Evolutionary conservation across 1,140 invertebrate genomes (phyloP), one percentile per base, ranked within the genome.

Genomic region (Bombus sibiricus): DNA sequence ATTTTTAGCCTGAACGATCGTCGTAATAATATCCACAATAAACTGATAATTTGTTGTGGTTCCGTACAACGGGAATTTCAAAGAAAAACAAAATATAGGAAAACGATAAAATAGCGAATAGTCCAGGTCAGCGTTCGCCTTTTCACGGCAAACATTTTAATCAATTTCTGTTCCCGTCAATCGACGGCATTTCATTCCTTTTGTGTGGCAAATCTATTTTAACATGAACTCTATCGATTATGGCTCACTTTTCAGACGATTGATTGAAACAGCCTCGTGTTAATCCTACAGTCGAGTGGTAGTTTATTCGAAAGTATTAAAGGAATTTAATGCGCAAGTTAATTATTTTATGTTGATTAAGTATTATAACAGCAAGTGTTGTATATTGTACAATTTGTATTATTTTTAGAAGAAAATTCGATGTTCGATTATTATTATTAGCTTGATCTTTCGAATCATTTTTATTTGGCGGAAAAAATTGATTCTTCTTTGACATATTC

Each of bases 51-150:
- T 34, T 28, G 6, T 10, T 15, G 25, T 39, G 53, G 3, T 39
- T 1, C 15, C 28, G n/a, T n/a, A 18, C 57, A 22, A n/a, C 41
- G 34, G 32, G 34, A n/a, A 10, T 39, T 77, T 62, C 57, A 37
- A 34, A 18, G 47, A 8, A 57, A 57, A 75, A 34, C 22, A 18
- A 76, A 37, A 34, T 76, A 59, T 76, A 59, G 47, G 32, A 76
- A 76, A 59, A 32, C 47, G 74, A 76, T 76, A 76, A 76, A 76
- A 76, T 4, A 34, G 18, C 34, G 12, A 76, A 76, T 76, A 37
- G 22, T 39, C 6, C 4, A 32, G 74, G 32, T 47, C 12, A 37
- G 47, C 47, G 74, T 57, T 34, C 25, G 47, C 32, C 74, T 25
- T 34, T 59, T 76, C 25, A 37, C 47, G 74, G 37, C 53, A 59